Conservation (phyloP, 2,113 vertebrate species). For the Colistium nudipinnis region DNA sequence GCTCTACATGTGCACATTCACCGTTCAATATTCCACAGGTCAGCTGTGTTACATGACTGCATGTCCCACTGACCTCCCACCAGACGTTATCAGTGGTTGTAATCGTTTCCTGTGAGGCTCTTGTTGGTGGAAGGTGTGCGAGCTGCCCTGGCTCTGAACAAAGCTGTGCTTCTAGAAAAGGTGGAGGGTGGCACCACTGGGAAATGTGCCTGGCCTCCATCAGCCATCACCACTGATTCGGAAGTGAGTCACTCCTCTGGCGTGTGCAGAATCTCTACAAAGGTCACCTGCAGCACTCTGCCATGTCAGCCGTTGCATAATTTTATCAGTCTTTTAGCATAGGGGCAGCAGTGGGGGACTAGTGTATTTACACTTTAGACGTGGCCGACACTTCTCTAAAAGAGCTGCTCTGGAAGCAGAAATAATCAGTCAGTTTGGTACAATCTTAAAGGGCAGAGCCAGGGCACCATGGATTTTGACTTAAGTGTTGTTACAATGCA, state of each 20-base stretch:
- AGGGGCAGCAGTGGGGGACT: conserved; percentile 14
- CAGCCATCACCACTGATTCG: conserved; percentile 57
- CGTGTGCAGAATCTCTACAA: conserved; percentile 55
- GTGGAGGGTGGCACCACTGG: conserved; percentile 50
- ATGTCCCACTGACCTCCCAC: conserved; percentile 58
- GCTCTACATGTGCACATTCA: conserved; percentile 22
- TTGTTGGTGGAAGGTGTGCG: conserved; percentile 42
- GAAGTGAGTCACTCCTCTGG: conserved; percentile 64
- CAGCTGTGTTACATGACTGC: conserved; percentile 41
- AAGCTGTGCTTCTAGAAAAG: conserved; percentile 28
- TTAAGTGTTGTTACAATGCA: background rate
- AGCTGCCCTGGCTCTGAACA: conserved; percentile 46
- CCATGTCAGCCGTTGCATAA: conserved; percentile 58
- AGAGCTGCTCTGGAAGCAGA: conserved; percentile 13
- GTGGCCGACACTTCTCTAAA: background rate
- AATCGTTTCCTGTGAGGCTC: conserved; percentile 41
- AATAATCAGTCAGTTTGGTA: conserved; percentile 8
- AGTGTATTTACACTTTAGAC: conserved; percentile 17
- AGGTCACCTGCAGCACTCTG: conserved; percentile 55
- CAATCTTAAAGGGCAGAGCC: background rate
- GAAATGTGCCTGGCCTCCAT: conserved; percentile 66
- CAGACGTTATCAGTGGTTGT: conserved; percentile 47
- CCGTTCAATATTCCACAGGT: conserved; percentile 32
- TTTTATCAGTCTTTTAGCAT: conserved; percentile 12
- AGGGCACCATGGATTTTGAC: background rate